Conservation (phyloP, 2,113 vertebrate species). For the Entelurus aequoreus region DNA sequence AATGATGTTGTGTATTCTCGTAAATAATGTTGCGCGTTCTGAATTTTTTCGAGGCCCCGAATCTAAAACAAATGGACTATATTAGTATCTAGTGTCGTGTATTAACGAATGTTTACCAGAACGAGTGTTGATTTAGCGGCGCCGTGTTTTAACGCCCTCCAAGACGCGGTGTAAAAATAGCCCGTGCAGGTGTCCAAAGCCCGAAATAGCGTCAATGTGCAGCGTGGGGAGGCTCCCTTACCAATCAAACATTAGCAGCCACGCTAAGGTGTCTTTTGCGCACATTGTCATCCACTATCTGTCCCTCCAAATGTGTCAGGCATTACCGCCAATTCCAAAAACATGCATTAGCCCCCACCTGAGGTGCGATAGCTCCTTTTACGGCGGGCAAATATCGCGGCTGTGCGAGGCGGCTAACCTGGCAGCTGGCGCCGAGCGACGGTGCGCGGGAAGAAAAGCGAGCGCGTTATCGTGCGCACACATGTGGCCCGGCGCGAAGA, state of each 20-base stretch:
- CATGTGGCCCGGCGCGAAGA: slow-evolving; percentile 78
- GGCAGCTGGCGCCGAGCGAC: slow-evolving; percentile 70
- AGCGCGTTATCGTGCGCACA: slow-evolving; percentile 78
- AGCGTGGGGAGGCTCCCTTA: slow-evolving; percentile 34
- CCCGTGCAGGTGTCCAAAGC: slow-evolving; percentile 36
- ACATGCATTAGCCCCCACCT: slow-evolving; percentile 78
- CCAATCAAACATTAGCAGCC: slow-evolving; percentile 65
- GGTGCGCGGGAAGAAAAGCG: slow-evolving; percentile 72
- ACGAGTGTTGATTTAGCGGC: too few relatives aligned
- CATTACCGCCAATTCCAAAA: slow-evolving; percentile 76
- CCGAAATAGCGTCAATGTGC: slow-evolving; percentile 57
- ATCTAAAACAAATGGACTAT: too few relatives aligned
- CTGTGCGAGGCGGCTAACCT: slow-evolving; percentile 74
- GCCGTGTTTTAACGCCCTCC: neutral
- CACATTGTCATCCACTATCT: slow-evolving; percentile 74
- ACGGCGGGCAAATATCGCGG: slow-evolving; percentile 72
- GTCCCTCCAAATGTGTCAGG: slow-evolving; percentile 73
- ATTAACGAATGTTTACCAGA: too few relatives aligned
- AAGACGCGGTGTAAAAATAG: neutral
- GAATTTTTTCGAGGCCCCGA: too few relatives aligned
- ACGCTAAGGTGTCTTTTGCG: slow-evolving; percentile 65
- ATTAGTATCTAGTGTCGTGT: too few relatives aligned
- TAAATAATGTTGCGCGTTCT: too few relatives aligned
- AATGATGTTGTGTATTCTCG: too few relatives aligned
- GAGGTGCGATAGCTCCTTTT: slow-evolving; percentile 67